These are phyloP conservation scores for Hypotaenidia philippensis DNA, from an alignment of 2,797 vertebrate genomes.

Conservation along the genomic window DNA sequence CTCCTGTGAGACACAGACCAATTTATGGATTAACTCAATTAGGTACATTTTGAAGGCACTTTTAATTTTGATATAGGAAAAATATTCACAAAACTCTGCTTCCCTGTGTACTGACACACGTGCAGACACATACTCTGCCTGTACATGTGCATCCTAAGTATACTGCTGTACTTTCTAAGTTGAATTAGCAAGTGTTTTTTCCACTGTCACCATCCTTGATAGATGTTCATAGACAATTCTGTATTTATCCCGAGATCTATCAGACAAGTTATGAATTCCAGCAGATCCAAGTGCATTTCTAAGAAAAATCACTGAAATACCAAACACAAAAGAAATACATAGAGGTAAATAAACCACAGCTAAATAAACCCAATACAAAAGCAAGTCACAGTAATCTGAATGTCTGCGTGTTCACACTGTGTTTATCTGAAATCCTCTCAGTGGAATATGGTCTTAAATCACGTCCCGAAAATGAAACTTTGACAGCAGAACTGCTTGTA, in stretches of 20 bases:
- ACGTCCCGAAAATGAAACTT: conserved; percentile 7
- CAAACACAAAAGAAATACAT: neutral
- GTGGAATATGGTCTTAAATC: conserved; percentile 2
- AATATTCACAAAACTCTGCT: neutral
- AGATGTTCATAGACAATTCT: neutral
- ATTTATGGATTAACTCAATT: neutral
- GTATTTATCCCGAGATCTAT: neutral
- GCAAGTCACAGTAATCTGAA: neutral
- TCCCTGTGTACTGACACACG: neutral
- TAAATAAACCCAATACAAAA: neutral
- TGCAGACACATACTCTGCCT: neutral
- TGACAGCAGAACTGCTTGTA: conserved; percentile 66
- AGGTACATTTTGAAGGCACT: neutral
- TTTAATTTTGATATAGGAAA: neutral
- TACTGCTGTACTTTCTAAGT: neutral
- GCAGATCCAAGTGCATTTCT: neutral
- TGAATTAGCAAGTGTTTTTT: neutral
- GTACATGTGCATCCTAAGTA: neutral
- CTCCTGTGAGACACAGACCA: neutral
- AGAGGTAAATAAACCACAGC: neutral
- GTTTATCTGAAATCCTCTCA: neutral
- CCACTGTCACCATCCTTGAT: neutral
- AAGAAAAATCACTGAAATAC: neutral
- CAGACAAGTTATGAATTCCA: neutral
- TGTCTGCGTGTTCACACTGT: neutral